These are phyloP conservation scores for Eptesicus fuscus DNA, from an alignment of 2,113 vertebrate genomes.

Conservation along the genomic window DNA sequence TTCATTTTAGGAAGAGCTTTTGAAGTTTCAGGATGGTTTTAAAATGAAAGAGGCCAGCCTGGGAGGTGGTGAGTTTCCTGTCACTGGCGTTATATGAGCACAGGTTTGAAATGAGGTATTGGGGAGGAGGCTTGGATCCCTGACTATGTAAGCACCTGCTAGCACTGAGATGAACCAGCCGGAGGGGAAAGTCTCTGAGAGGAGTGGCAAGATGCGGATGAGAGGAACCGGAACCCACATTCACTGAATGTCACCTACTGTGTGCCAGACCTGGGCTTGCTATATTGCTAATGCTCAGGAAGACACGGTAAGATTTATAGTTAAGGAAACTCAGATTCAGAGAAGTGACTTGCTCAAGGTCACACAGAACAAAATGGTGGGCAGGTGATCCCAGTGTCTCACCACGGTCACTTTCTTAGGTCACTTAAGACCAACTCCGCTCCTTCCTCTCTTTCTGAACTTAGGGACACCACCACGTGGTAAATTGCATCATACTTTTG, in stretches of 20 bases:
- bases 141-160: not conserved
- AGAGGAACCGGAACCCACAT: not conserved
- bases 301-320: not conserved
- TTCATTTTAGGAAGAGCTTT: slow-evolving; percentile 30
- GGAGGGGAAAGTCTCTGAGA: not conserved
- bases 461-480: slow-evolving; percentile 33
- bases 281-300: not conserved
- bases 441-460: not conserved
- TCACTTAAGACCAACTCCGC: not conserved
- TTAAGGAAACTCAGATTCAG: slow-evolving; percentile 31
- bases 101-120: not conserved
- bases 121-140: not conserved
- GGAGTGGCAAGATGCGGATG: not conserved
- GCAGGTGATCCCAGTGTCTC: not conserved
- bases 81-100: not conserved
- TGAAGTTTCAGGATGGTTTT: not conserved
- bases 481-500: slow-evolving; percentile 56
- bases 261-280: not conserved
- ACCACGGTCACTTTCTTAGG: not conserved
- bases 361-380: not conserved
- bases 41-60: not conserved
- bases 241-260: not conserved
- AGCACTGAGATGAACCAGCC: not conserved
- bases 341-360: slow-evolving; percentile 29
- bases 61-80: not conserved